Percentiles rank a stretch among this genome's conserved stretches.
These are phyloP conservation scores for Hippocampus guttulatus DNA, from an alignment of 2,113 vertebrate genomes.

Conservation along the genomic window DNA sequence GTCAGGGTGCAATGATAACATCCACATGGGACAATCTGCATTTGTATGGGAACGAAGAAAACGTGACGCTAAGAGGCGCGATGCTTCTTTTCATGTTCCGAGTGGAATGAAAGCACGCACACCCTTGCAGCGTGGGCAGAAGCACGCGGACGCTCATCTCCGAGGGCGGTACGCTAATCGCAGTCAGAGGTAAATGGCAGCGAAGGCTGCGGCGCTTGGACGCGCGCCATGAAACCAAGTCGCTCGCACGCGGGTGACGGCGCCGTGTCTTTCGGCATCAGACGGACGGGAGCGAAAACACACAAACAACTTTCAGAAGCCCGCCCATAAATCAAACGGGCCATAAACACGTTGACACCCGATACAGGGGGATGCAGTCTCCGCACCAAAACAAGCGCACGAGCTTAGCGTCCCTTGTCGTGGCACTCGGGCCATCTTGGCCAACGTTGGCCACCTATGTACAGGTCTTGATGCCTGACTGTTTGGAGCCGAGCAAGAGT, in stretches of 20 bases:
- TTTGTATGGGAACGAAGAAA: slow-evolving; percentile 32
- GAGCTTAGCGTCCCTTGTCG: slow-evolving; percentile 7
- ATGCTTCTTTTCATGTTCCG: slow-evolving; percentile 11
- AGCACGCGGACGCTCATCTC: background rate
- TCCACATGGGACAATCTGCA: slow-evolving; percentile 19
- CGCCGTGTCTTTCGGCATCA: background rate
- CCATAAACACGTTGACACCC: slow-evolving; percentile 28
- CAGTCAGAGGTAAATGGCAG: background rate
- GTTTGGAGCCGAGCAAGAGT: background rate
- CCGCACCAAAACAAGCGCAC: slow-evolving; percentile 39
- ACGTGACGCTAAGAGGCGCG: slow-evolving; percentile 18
- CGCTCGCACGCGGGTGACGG: background rate
- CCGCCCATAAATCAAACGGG: slow-evolving; percentile 27
- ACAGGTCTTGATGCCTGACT: background rate
- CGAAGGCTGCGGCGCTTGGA: background rate
- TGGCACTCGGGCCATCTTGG: slow-evolving; percentile 10
- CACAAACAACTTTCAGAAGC: slow-evolving; percentile 10
- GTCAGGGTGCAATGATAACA: slow-evolving; percentile 32
- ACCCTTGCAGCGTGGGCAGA: background rate
- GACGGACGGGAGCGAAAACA: background rate
- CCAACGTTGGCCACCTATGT: slow-evolving; percentile 4
- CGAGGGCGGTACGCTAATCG: slow-evolving; percentile 12
- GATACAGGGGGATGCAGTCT: background rate
- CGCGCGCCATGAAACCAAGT: background rate
- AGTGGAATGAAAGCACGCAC: slow-evolving; percentile 15